Evolutionary conservation across 2,113 vertebrate species (phyloP).

Genomic region (Catharus bicknelli): DNA sequence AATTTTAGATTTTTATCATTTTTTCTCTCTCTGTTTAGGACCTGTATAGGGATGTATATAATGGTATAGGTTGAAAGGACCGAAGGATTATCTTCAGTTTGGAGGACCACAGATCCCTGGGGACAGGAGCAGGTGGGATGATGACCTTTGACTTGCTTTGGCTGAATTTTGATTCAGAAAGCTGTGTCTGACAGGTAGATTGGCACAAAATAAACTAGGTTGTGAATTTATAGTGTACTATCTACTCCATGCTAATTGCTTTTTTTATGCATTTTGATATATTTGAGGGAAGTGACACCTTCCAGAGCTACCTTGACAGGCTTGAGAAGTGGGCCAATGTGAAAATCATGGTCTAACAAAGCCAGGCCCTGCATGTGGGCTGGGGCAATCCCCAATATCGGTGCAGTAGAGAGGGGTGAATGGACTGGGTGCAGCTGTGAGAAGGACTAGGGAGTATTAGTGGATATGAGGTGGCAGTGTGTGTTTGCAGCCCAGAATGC

Average conservation of each 20-base stretch:
- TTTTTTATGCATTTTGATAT: neutral
- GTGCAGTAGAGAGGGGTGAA: neutral
- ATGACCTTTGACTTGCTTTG: neutral
- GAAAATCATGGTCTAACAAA: neutral
- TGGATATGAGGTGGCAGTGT: neutral
- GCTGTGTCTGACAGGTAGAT: neutral
- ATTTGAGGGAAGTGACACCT: neutral
- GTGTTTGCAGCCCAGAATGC: neutral
- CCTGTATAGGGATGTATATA: neutral
- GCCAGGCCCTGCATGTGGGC: rapidly evolving
- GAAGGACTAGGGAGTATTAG: neutral
- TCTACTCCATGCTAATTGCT: neutral
- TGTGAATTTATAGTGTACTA: neutral
- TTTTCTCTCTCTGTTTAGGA: neutral
- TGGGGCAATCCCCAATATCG: neutral
- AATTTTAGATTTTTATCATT: neutral
- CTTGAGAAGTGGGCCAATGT: neutral
- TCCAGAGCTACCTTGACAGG: neutral
- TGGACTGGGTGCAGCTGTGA: neutral
- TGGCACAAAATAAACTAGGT: neutral
- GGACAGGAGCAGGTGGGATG: neutral
- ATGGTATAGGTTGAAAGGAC: neutral
- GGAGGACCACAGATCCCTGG: neutral
- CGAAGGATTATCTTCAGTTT: neutral
- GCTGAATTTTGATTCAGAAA: neutral